These are phyloP conservation scores for Calameuta idolon DNA, from an alignment of 2,888 invertebrate genomes.

Conservation along the genomic window DNA sequence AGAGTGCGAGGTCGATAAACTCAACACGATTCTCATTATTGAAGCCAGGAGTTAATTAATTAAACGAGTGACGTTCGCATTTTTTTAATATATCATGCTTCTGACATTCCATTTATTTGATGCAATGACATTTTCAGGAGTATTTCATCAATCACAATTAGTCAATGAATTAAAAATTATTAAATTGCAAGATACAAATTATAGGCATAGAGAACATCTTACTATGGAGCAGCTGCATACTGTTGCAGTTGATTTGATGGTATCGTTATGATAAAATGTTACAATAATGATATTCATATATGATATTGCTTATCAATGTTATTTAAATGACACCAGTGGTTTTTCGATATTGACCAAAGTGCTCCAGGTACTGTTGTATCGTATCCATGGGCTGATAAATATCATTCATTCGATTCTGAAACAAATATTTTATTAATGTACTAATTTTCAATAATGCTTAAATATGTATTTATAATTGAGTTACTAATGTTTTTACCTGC, in stretches of 20 bases:
- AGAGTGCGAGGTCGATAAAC: neutral
- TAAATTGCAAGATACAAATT: neutral
- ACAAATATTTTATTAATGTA: slow-evolving; percentile 21
- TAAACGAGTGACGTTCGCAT: neutral
- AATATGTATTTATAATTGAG: neutral
- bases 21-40: neutral
- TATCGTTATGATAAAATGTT: neutral
- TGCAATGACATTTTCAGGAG: neutral
- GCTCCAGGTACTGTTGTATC: slow-evolving; percentile 93
- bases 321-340: slow-evolving; percentile 71
- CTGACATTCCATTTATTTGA: neutral
- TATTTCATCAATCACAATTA: neutral
- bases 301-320: neutral
- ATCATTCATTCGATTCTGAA: slow-evolving; percentile 81
- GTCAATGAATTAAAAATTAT: neutral
- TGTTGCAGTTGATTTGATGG: neutral
- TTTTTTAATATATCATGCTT: neutral
- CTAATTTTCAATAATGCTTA: neutral
- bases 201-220: neutral
- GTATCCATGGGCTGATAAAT: slow-evolving; percentile 92
- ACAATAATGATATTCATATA: neutral
- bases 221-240: neutral
- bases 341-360: slow-evolving; percentile 90
- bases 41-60: neutral
- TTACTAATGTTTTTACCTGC: slow-evolving; percentile 58